These are phyloP conservation scores for Philonicus albiceps DNA, from an alignment of 2,888 invertebrate genomes.

Conservation along the genomic window DNA sequence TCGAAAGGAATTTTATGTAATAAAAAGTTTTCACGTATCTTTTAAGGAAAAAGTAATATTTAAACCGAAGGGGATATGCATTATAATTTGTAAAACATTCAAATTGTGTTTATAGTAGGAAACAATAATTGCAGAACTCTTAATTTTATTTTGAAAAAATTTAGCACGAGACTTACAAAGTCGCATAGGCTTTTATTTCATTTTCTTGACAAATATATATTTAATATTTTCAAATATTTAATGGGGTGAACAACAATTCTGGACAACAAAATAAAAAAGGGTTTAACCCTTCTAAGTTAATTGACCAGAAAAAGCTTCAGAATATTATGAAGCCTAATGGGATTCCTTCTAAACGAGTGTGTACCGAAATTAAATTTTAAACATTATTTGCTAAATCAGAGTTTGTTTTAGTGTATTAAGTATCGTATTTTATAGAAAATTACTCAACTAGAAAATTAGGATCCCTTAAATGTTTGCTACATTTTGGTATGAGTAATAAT, in stretches of 20 bases:
- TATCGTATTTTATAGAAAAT: neutral
- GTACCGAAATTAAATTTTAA: no score
- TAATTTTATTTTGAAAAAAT: no score
- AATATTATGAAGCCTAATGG: neutral
- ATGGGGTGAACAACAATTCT: neutral
- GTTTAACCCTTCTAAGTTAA: neutral
- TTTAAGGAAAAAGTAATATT: neutral
- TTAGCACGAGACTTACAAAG: neutral
- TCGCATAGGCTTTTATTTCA: neutral
- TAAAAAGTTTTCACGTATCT: neutral
- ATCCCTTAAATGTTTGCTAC: neutral
- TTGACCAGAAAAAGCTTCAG: neutral
- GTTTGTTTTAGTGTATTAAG: neutral
- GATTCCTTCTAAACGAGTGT: neutral
- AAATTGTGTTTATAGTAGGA: neutral
- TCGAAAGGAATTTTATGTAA: neutral
- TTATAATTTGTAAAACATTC: neutral
- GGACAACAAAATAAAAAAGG: neutral
- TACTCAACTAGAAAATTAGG: neutral
- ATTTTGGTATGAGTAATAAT: neutral
- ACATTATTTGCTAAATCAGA: neutral
- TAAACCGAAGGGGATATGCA: neutral
- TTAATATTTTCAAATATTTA: neutral
- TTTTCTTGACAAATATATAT: neutral
- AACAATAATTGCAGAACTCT: no score